Conservation (phyloP, 2,888 invertebrate genomes). For the Chamaedrilus cognettii region DNA sequence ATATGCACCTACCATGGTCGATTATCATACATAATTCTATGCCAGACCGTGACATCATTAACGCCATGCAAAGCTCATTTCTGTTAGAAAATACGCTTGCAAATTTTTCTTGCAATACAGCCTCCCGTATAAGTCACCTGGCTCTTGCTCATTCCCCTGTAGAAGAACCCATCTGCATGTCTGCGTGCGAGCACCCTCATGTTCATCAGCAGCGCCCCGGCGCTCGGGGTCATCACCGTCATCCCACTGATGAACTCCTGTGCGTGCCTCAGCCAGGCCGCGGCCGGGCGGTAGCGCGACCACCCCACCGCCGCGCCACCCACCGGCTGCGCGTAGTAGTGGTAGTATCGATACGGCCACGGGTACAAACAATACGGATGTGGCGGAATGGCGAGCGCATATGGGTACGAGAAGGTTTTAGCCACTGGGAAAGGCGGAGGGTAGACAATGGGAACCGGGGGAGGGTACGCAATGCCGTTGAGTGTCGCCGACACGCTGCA, state of each 20-base stretch:
- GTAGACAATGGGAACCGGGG: not conserved
- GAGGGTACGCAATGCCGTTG: not conserved
- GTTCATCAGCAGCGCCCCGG: conserved; percentile 54
- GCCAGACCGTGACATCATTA: no score
- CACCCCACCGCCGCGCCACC: conserved; percentile 21
- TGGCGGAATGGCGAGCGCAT: conserved; percentile 17
- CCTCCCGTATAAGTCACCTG: conserved; percentile 47
- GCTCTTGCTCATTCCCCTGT: conserved; percentile 54
- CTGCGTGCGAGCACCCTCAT: conserved; percentile 53
- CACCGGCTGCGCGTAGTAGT: conserved; percentile 14
- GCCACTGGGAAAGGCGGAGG: no score
- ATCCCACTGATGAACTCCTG: conserved; percentile 42
- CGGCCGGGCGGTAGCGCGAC: conserved; percentile 47
- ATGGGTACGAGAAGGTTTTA: conserved; percentile 3
- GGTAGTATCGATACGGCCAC: conserved; percentile 27
- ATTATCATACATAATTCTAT: no score
- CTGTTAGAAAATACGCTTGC: no score
- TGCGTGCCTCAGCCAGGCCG: conserved; percentile 46
- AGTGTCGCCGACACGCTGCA: conserved; percentile 22
- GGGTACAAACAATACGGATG: conserved; percentile 30
- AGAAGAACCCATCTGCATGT: conserved; percentile 56
- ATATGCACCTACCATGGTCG: no score
- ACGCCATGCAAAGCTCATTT: no score
- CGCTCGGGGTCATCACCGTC: conserved; percentile 41
- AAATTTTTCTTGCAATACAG: no score